Conservation (phyloP, 2,888 invertebrate genomes). For the Ptychoptera contaminata region DNA sequence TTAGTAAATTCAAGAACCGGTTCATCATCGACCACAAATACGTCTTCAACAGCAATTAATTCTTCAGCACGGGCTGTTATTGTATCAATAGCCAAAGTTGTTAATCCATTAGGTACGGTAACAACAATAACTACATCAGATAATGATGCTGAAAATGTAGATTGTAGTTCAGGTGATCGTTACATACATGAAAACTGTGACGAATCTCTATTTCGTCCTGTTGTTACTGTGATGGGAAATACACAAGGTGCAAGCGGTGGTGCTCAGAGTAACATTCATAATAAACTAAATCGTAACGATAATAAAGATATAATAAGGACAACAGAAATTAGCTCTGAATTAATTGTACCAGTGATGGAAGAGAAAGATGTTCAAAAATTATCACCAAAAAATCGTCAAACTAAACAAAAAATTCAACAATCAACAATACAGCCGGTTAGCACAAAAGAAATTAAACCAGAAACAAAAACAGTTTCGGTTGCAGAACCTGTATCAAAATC, state of each 20-base stretch:
- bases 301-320: slow-evolving; percentile 17
- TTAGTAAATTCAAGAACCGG: background rate
- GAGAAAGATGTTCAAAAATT: slow-evolving; percentile 15
- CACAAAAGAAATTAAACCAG: background rate
- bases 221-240: slow-evolving; percentile 31
- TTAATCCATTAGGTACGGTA: slow-evolving; percentile 63
- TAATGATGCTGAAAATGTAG: slow-evolving; percentile 13
- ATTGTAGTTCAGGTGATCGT: slow-evolving; percentile 19
- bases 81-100: slow-evolving; percentile 35
- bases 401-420: background rate
- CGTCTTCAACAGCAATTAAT: slow-evolving; percentile 36
- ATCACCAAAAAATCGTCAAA: background rate
- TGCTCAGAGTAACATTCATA: background rate
- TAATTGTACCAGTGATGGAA: slow-evolving; percentile 30
- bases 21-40: slow-evolving; percentile 10
- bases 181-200: slow-evolving; percentile 44
- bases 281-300: background rate
- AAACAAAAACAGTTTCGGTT: background rate
- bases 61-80: slow-evolving; percentile 3
- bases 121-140: slow-evolving; percentile 24
- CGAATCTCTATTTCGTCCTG: slow-evolving; percentile 52
- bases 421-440: background rate
- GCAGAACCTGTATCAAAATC: background rate
- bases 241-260: background rate
- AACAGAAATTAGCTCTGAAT: slow-evolving; percentile 22